Evolutionary conservation across 2,888 invertebrate species (phyloP).

Genomic region (Leptopilina syphax): DNA sequence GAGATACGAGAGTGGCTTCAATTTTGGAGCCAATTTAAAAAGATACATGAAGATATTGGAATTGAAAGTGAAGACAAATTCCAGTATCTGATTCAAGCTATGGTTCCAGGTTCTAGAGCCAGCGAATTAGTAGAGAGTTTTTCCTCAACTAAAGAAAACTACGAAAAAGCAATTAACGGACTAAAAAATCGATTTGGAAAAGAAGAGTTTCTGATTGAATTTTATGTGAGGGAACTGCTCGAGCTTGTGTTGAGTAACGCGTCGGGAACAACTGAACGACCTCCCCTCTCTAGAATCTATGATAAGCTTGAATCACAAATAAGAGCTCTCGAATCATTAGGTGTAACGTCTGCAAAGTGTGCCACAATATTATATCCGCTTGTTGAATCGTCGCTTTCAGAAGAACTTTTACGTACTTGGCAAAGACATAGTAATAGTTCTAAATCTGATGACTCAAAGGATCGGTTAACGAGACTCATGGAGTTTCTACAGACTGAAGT

Average conservation of each 20-base stretch:
- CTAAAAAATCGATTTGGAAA: conserved; percentile 47
- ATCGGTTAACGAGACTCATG: conserved; percentile 9
- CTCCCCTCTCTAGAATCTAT: neutral
- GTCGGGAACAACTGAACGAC: neutral
- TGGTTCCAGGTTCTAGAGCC: neutral
- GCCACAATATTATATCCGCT: conserved; percentile 50
- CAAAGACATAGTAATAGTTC: neutral
- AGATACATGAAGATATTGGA: conserved; percentile 58
- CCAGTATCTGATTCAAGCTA: conserved; percentile 3
- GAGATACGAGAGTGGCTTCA: conserved; percentile 58
- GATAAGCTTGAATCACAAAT: neutral
- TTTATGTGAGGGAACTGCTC: conserved; percentile 63
- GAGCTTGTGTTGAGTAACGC: conserved; percentile 58
- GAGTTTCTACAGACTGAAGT: neutral
- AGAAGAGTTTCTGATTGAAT: conserved; percentile 61
- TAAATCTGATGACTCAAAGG: neutral
- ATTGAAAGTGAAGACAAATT: neutral
- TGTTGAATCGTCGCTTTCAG: conserved; percentile 48
- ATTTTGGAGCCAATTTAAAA: conserved; percentile 62
- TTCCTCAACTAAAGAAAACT: neutral
- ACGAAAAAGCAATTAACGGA: neutral
- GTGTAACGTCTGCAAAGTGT: conserved; percentile 54
- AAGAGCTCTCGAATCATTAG: conserved; percentile 40
- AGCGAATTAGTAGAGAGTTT: conserved; percentile 12
- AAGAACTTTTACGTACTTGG: neutral